Base-by-base conservation (phyloP, 1,140 invertebrate species). In the Caenorhabditis tropicalis region DNA sequence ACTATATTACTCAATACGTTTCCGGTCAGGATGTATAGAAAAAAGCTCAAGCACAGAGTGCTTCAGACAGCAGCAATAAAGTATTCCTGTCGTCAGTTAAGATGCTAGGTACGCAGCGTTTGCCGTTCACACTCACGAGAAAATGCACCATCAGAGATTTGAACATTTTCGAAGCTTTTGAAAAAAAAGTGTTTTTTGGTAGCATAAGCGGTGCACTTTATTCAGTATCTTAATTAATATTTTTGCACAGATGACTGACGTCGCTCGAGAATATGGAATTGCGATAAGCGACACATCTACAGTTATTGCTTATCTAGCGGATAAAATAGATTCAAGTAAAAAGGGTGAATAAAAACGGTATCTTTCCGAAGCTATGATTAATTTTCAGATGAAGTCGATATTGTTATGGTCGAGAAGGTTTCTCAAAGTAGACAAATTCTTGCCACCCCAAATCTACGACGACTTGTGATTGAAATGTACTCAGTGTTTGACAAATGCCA, bases 401-500 rank as follows among this genome's bases (percentile, higher is more conserved):
- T 65, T 12, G 36, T 74, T 12, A 9, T 74, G 65, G 65, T 74
- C 5, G 65, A 74, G 9, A 74, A 43, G 9, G 65, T 74, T 5
- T 74, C 65, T 43, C 33, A 74, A 19, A 39, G 24, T 24, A n/a
- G 65, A 15, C 33, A 74, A 74, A 43, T 74, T 43, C 10, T 74
- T 16, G 33, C 65, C 6, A 74, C 33, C 2, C 65, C 65, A 19
- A 74, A 74, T 43, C 21, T 74, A 4, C 16, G 65, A 74, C 15
- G 65, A 43, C 65, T 74, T 6, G 36, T 74, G 7, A 39, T 74
- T 29, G 65, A 74, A 24, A 74, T 74, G 65, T 74, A 74, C 43
- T 74, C 65, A 5, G 65, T 74, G 21, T 74, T 74, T 19, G 65
- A 74, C 29, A 74, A 46, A 27, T 74, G 65, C n/a, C 36, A 74